phyloP scores from a whole-genome alignment of 2,113 vertebrate species.

The Lagopus leucura region DNA sequence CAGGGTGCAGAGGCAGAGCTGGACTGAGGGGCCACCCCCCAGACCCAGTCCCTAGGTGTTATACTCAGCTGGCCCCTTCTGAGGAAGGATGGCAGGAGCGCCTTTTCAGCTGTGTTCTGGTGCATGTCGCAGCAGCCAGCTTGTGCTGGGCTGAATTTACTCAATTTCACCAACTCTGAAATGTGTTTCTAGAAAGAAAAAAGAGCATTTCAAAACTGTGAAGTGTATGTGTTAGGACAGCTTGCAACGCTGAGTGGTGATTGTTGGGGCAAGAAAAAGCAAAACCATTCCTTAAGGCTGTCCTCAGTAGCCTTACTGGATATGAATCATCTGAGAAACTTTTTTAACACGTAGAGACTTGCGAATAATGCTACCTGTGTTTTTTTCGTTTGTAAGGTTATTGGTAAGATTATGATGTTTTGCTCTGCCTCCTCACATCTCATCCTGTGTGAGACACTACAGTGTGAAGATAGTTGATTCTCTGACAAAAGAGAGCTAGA shows the following conservation, averaged over 20 bases:
- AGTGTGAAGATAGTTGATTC: neutral
- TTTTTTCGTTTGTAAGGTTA: neutral
- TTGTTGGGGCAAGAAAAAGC: neutral
- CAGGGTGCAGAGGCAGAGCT: neutral
- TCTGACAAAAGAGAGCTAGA: neutral
- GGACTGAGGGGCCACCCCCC: accelerated
- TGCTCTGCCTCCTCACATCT: neutral
- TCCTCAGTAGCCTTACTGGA: neutral
- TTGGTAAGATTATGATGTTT: neutral
- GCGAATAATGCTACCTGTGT: neutral
- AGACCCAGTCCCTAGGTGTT: accelerated
- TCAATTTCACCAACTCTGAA: neutral
- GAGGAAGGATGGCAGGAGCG: neutral
- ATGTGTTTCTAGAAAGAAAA: neutral
- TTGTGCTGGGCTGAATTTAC: accelerated
- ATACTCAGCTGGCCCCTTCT: neutral
- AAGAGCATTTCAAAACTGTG: neutral
- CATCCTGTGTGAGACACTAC: neutral
- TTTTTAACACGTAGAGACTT: neutral
- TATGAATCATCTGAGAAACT: slow-evolving; percentile 27
- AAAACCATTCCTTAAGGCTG: slow-evolving; percentile 38
- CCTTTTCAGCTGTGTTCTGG: neutral
- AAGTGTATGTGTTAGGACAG: neutral
- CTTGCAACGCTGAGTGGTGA: neutral
- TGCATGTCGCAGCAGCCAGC: accelerated